These are phyloP conservation scores for Callospermophilus lateralis DNA, from an alignment of 2,113 vertebrate species.

Conservation along the genomic window DNA sequence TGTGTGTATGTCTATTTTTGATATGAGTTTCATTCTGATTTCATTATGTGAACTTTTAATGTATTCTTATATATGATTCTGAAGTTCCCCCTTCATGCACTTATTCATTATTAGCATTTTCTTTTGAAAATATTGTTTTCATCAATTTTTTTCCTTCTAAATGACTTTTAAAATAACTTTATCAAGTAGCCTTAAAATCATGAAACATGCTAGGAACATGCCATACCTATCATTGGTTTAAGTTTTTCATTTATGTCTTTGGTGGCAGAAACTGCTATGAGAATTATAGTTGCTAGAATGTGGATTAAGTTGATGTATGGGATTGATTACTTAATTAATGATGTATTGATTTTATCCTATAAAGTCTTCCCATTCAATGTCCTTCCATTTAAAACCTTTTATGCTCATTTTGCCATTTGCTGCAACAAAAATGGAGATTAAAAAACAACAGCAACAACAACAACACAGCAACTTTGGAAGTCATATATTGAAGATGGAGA, in stretches of 20 bases:
- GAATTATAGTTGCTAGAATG: background rate
- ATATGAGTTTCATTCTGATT: background rate
- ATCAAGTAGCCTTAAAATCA: background rate
- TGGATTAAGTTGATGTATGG: background rate
- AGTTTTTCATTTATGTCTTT: background rate
- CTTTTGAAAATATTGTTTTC: background rate
- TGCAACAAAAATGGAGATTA: background rate
- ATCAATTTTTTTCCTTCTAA: background rate
- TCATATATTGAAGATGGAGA: background rate
- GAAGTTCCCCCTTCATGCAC: background rate
- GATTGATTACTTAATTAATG: background rate
- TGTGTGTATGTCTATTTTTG: background rate
- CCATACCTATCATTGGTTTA: background rate
- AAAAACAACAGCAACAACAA: background rate
- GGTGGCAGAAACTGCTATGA: background rate
- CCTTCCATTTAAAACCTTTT: background rate
- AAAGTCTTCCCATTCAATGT: background rate
- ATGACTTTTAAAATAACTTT: background rate
- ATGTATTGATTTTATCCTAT: background rate
- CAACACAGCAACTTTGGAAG: background rate
- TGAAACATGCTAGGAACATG: background rate
- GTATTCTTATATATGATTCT: background rate
- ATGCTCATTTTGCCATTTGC: background rate
- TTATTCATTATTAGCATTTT: background rate
- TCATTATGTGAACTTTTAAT: background rate